phyloP scores from a whole-genome alignment of 2,888 invertebrate genomes.

The Melanostoma scalare region DNA sequence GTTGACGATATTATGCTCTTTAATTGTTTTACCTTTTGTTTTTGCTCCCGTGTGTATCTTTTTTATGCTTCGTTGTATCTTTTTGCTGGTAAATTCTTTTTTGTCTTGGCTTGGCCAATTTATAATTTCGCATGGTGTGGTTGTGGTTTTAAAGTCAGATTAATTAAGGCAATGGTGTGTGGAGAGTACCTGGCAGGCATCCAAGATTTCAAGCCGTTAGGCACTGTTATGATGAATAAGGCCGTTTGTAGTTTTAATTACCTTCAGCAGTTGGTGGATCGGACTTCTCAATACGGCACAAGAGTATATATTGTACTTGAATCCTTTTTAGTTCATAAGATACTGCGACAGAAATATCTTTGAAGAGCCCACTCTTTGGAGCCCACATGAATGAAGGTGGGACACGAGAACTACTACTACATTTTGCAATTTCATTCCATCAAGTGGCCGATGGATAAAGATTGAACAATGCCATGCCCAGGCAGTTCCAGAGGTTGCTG shows the following conservation, averaged over 20 bases:
- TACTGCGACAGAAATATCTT: conserved; percentile 36
- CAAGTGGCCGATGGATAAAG: conserved; percentile 45
- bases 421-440: conserved; percentile 46
- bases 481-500: neutral
- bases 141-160: conserved; percentile 45
- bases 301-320: conserved; percentile 3
- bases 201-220: neutral
- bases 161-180: conserved; percentile 68
- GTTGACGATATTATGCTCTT: conserved; percentile 71
- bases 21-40: conserved; percentile 67
- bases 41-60: conserved; percentile 47
- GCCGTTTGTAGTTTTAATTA: conserved; percentile 56
- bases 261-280: neutral
- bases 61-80: conserved; percentile 34
- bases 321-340: neutral
- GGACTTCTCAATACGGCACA: conserved; percentile 6
- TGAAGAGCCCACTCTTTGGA: conserved; percentile 22
- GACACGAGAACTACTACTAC: neutral
- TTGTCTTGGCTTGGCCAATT: conserved; percentile 31
- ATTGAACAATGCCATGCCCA: conserved; percentile 51
- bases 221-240: conserved; percentile 63
- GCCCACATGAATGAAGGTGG: conserved; percentile 11
- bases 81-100: conserved; percentile 6
- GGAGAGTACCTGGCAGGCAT: conserved; percentile 6
- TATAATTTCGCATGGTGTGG: conserved; percentile 49